Evolutionary conservation across 37 sponge, comb jelly and placozoan genomes (phyloP).

Genomic region (Petrosia ficiformis): DNA sequence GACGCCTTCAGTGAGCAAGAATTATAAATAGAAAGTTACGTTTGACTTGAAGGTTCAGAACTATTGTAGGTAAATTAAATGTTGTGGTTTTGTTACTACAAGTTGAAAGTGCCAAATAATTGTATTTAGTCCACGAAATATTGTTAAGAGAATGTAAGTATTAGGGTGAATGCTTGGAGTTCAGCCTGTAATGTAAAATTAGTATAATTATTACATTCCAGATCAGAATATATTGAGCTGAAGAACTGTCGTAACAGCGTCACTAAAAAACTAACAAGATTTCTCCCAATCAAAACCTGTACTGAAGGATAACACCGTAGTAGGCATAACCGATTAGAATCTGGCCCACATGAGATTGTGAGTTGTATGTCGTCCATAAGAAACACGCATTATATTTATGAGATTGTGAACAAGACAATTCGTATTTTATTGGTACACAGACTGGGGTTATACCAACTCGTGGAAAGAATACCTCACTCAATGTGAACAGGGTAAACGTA

Average conservation of each 20-base stretch:
- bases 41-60: no score
- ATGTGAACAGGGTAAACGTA: constrained; percentile 7
- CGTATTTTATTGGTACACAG: constrained; percentile 36
- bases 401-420: neutral
- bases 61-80: neutral
- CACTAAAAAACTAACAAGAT: constrained; percentile 2
- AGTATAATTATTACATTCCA: neutral
- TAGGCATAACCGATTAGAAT: constrained; percentile 27
- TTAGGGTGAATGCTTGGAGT: neutral
- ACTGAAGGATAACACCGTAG: constrained; percentile 29
- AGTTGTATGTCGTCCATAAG: constrained; percentile 44
- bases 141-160: no score
- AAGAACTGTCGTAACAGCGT: neutral
- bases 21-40: no score
- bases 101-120: no score
- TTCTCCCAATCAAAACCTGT: constrained; percentile 53
- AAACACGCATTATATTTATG: neutral
- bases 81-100: no score
- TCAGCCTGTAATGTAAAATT: neutral
- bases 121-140: no score
- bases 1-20: no score
- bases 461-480: constrained; percentile 42
- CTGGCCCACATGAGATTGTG: neutral
- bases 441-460: neutral
- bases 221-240: neutral